A percentile compares a stretch with the other conserved stretches of the same genome.
phyloP scores from a whole-genome alignment of 1,140 invertebrate species.

The Micrasema minimum region DNA sequence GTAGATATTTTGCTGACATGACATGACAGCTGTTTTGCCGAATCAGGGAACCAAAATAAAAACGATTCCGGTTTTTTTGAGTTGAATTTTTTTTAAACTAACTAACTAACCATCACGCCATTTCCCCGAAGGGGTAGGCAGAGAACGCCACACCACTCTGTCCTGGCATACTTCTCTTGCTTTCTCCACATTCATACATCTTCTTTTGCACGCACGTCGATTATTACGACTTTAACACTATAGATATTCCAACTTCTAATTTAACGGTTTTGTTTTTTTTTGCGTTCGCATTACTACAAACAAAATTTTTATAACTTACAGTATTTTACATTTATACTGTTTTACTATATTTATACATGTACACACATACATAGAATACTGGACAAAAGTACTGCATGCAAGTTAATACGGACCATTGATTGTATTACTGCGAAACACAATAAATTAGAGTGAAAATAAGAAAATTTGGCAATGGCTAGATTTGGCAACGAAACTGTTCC shows the following conservation, averaged over 20 bases:
- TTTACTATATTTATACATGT: not conserved
- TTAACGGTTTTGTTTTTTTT: not conserved
- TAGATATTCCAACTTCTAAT: not conserved
- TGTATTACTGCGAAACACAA: constrained; percentile 10
- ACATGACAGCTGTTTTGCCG: no score
- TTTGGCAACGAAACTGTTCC: constrained; percentile 23
- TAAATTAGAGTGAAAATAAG: constrained; percentile 7
- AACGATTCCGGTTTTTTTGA: not conserved
- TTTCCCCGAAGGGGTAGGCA: no score
- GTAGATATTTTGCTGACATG: no score
- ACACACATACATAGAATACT: not conserved
- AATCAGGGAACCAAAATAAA: no score
- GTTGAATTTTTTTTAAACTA: no score
- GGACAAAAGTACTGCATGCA: not conserved
- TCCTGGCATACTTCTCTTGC: no score
- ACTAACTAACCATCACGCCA: no score
- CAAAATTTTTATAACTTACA: not conserved
- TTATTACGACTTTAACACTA: not conserved
- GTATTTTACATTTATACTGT: not conserved
- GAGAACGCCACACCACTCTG: no score
- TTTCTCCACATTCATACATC: no score
- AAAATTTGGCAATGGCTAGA: constrained; percentile 19
- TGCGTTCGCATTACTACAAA: not conserved
- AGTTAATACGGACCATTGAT: not conserved
- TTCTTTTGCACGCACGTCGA: no score